A percentile compares a stretch with the other conserved stretches of the same genome.
Conservation (phyloP, 1,140 invertebrate genomes). For the Drosophila yakuba region DNA sequence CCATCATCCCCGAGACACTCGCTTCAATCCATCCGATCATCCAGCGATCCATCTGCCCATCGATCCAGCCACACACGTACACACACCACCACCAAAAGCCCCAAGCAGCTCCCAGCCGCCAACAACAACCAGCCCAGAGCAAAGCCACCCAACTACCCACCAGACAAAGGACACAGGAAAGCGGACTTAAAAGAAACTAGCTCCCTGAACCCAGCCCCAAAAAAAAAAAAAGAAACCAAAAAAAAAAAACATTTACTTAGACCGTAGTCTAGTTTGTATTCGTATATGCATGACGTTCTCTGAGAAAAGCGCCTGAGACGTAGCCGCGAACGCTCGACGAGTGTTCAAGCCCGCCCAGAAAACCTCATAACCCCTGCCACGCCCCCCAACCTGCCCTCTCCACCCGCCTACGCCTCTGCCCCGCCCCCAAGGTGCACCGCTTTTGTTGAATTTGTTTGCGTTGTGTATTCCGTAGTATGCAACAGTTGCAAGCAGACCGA, state of each 20-base stretch:
- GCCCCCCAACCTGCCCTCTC: neutral
- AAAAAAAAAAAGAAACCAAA: conserved; percentile 5
- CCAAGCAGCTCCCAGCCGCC: conserved; percentile 13
- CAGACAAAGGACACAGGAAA: conserved; percentile 49
- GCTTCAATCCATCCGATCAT: conserved; percentile 23
- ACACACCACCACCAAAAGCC: conserved; percentile 47
- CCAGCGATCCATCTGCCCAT: conserved; percentile 29
- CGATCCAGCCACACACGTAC: conserved; percentile 53
- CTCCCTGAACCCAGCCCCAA: conserved; percentile 22
- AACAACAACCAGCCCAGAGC: conserved; percentile 20
- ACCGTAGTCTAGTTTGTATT: conserved; percentile 64
- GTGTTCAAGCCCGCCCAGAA: conserved; percentile 20
- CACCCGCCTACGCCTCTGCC: conserved; percentile 23
- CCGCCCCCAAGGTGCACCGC: conserved; percentile 47
- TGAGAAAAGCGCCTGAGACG: conserved; percentile 55
- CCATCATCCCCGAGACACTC: conserved; percentile 25
- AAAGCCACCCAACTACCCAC: conserved; percentile 29
- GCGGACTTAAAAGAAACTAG: conserved; percentile 41
- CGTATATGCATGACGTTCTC: conserved; percentile 60
- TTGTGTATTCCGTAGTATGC: conserved; percentile 62
- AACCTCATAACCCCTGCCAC: conserved; percentile 2
- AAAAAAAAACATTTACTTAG: conserved; percentile 33
- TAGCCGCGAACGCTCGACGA: conserved; percentile 45
- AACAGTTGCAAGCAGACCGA: conserved; percentile 57
- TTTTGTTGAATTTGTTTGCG: conserved; percentile 63